phyloP scores from a whole-genome alignment of 2,113 vertebrate species.

The Grus americana region DNA sequence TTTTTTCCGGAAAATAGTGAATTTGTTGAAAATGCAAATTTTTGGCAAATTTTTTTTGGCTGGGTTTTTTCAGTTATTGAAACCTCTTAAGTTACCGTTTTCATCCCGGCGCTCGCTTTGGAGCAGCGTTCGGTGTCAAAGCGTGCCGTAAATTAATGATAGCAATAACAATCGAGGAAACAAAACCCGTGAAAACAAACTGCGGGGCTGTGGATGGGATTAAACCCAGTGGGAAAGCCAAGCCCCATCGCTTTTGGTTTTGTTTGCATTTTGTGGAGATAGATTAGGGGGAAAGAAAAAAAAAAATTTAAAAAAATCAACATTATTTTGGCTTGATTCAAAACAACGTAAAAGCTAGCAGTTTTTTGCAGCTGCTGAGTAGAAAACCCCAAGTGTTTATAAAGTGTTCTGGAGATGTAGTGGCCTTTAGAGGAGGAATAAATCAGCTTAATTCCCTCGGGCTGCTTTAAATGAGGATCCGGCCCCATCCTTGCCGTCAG shows the following conservation, averaged over 20 bases:
- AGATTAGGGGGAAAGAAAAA: neutral
- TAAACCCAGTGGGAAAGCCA: neutral
- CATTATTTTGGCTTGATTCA: neutral
- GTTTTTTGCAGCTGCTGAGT: neutral
- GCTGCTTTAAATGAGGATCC: neutral
- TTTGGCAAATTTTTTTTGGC: neutral
- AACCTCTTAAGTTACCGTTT: neutral
- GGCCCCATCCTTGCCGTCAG: neutral
- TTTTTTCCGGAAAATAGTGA: neutral
- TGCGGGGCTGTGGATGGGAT: neutral
- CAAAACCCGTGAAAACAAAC: neutral
- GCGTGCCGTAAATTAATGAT: neutral
- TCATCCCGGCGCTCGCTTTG: rapidly evolving
- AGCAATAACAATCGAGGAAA: neutral
- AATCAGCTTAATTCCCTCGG: neutral
- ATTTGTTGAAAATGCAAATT: neutral
- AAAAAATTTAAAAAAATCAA: neutral
- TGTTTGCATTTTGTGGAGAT: neutral
- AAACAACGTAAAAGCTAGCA: rapidly evolving
- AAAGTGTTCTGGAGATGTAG: neutral
- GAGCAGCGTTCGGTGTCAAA: neutral
- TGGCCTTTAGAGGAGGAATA: neutral
- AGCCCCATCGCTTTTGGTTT: neutral
- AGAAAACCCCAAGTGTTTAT: neutral
- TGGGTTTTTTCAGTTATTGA: neutral